These are phyloP conservation scores for Neosilurus hyrtlii DNA, from an alignment of 2,797 vertebrate genomes.

Conservation along the genomic window DNA sequence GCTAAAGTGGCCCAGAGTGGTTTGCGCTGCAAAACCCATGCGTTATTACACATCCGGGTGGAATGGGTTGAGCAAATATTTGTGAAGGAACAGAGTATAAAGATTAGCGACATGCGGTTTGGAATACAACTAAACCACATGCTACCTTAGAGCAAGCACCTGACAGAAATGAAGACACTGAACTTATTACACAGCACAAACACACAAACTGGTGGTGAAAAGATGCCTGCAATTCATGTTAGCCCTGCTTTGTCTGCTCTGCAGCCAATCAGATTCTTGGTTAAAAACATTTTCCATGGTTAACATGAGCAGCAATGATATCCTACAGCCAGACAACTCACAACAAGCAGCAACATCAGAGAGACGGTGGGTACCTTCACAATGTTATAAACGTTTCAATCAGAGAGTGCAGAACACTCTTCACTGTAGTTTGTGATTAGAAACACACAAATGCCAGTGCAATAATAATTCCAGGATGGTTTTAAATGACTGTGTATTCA, in stretches of 20 bases:
- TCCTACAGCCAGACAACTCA: constrained; percentile 61
- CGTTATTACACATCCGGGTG: constrained; percentile 33
- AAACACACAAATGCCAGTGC: not conserved
- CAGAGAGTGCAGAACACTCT: constrained; percentile 47
- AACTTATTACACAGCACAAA: constrained; percentile 45
- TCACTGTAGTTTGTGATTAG: constrained; percentile 45
- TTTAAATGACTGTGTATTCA: not conserved
- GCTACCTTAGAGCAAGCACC: constrained; percentile 51
- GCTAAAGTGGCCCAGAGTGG: not conserved
- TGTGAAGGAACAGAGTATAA: constrained; percentile 30
- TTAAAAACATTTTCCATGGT: constrained; percentile 41
- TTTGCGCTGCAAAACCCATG: constrained; percentile 6
- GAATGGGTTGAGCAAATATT: constrained; percentile 38
- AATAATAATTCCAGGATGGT: not conserved
- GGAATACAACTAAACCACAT: constrained; percentile 50
- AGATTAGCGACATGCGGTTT: constrained; percentile 47
- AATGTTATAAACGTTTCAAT: constrained; percentile 34
- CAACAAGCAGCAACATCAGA: constrained; percentile 67
- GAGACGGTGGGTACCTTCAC: constrained; percentile 54
- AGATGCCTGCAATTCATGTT: constrained; percentile 51
- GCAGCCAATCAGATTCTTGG: constrained; percentile 38
- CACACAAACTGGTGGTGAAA: constrained; percentile 36
- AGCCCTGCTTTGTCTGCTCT: constrained; percentile 45
- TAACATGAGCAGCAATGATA: constrained; percentile 52
- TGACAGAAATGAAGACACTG: constrained; percentile 46